Base-by-base conservation (phyloP, 2,888 invertebrate genomes). In the Campoplex nolae region DNA sequence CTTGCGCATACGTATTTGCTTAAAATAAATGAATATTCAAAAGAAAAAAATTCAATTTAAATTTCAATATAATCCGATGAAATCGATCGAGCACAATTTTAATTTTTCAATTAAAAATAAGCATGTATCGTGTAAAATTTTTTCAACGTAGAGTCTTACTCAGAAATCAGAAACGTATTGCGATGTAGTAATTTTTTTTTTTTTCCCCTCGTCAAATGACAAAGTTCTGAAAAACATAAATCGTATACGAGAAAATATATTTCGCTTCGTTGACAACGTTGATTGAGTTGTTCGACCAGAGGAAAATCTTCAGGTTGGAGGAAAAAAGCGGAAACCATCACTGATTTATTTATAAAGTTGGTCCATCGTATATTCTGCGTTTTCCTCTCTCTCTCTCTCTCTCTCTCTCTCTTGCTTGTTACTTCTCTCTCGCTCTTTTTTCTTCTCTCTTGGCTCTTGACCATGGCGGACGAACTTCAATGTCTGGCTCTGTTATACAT, bases 281-380 rank as follows among this genome's bases (percentile, higher is more conserved):
- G n/a, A 48, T 45, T 23, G 35, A 28, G 23, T 11, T 70, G 18
- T 45, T 45, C 23, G 70, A 16, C 23, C n/a, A 62, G 35, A 48
- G 35, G 16, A 48, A 18, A 48, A 76, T 65, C 6, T 32, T 18
- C 16, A 54, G 51, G n/a, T 32, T 73, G 35, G 32, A 48, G n/a
- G 9, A 32, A 62, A 65, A n/a, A n/a, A 65, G 32, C 11, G 35
- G 6, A 65, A 76, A 48, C 48, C 48, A 32, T 42, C 18, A 32
- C 76, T 65, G 48, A 48, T 76, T 65, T 65, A 76, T 65, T 62
- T 76, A 65, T 65, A 65, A 48, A 23, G 54, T 68, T 67, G 42
- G 42, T 45, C 42, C 68, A 68, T 78, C 65, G 51, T n/a, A 18
- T n/a, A 18, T n/a, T 45, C 45, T 45, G 13, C 45, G 18, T 71